phyloP scores from a whole-genome alignment of 2,797 vertebrate species.

The Brachyrhaphis roseni region DNA sequence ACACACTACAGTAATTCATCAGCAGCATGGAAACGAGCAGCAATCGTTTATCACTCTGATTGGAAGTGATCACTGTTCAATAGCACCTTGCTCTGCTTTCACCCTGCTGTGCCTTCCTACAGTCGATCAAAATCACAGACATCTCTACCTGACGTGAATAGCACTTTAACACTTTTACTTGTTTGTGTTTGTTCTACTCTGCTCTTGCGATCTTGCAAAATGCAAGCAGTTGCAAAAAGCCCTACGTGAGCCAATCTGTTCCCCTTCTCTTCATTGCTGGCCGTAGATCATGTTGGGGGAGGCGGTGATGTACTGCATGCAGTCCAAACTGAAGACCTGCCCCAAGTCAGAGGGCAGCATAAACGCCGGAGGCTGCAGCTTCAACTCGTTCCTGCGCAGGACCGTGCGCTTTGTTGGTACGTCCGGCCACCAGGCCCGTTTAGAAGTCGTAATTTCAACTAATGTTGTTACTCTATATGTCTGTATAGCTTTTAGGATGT shows the following conservation, averaged over 20 bases:
- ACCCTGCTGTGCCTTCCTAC: constrained; percentile 3
- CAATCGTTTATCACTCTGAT: constrained; percentile 69
- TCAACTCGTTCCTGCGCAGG: constrained; percentile 94
- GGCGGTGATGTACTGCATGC: constrained; percentile 91
- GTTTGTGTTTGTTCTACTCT: background rate
- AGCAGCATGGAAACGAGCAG: constrained; percentile 50
- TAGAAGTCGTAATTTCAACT: background rate
- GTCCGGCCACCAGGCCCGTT: constrained; percentile 41
- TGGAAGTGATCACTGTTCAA: constrained; percentile 69
- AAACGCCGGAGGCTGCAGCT: constrained; percentile 92
- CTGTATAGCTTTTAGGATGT: background rate
- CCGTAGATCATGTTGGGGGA: constrained; percentile 94
- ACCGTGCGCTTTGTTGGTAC: constrained; percentile 95
- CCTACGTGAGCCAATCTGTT: background rate
- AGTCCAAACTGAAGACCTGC: constrained; percentile 87
- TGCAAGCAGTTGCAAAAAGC: background rate
- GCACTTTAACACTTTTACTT: background rate
- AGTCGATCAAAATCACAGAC: constrained; percentile 35
- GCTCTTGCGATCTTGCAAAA: background rate
- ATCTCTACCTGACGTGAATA: constrained; percentile 30
- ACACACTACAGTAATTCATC: constrained; percentile 58
- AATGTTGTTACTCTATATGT: background rate
- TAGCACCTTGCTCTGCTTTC: constrained; percentile 45
- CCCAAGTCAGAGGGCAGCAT: constrained; percentile 89
- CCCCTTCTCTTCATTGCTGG: background rate